phyloP scores from a whole-genome alignment of 2,113 vertebrate genomes.

The Sturnus vulgaris region DNA sequence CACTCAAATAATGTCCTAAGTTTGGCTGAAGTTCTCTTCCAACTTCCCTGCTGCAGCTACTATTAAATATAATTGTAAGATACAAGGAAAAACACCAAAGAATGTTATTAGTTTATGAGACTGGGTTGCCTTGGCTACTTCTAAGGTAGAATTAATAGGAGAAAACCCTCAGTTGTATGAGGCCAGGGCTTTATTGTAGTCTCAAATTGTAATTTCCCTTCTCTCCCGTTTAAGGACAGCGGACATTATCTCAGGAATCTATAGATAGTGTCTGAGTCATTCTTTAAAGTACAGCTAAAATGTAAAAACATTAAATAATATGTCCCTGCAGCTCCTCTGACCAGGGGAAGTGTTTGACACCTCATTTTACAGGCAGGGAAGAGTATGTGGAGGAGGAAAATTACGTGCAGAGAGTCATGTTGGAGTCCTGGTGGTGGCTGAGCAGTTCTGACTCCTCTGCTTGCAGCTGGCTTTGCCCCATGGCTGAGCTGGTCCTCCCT shows the following conservation, averaged over 20 bases:
- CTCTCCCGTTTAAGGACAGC: neutral
- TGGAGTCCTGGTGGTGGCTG: neutral
- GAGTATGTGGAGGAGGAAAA: neutral
- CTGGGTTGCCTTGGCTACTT: neutral
- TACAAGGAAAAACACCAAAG: neutral
- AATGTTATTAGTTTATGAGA: neutral
- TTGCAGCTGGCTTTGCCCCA: neutral
- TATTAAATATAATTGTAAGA: constrained; percentile 35
- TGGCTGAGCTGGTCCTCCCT: neutral
- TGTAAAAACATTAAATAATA: neutral
- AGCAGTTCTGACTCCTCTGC: neutral
- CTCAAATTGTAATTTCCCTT: neutral
- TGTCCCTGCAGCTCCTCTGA: neutral
- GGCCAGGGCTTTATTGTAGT: neutral
- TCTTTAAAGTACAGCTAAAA: neutral
- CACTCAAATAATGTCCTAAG: neutral
- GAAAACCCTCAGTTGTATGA: neutral
- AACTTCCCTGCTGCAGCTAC: neutral
- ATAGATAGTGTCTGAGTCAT: neutral
- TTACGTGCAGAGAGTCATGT: neutral
- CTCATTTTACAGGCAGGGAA: neutral
- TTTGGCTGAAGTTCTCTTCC: neutral
- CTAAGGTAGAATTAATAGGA: neutral
- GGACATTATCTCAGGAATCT: neutral
- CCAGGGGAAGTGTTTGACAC: neutral